A percentile compares a stretch with the other conserved stretches of the same genome.
Evolutionary conservation across 1,140 invertebrate genomes (phyloP).

Genomic region (Bombus vancouverensis): DNA sequence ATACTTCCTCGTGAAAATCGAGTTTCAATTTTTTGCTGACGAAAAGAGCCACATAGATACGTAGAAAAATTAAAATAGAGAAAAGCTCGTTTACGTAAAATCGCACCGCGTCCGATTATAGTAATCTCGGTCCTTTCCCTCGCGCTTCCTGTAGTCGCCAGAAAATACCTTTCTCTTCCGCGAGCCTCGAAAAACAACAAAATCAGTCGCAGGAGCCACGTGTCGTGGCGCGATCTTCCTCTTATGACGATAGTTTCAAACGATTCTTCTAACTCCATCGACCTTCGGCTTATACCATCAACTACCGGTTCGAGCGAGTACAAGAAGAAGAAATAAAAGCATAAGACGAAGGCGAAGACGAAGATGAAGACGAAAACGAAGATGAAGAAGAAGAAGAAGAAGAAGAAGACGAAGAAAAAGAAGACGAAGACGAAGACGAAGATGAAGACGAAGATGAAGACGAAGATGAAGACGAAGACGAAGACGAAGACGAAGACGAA

Average conservation of each 20-base stretch:
- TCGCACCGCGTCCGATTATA: background rate
- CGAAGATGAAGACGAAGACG: no score
- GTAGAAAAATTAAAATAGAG: background rate
- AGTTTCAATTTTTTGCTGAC: no score
- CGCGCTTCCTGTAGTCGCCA: background rate
- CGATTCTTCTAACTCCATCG: no score
- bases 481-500: background rate
- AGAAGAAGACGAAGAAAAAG: no score
- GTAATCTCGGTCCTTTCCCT: conserved; percentile 23
- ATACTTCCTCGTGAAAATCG: no score
- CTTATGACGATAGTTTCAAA: no score
- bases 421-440: background rate
- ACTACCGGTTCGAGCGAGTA: no score
- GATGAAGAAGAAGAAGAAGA: background rate
- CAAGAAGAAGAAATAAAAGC: no score
- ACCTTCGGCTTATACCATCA: no score
- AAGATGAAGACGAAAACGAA: no score
- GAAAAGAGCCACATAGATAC: no score
- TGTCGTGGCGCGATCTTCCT: background rate
- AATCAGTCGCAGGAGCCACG: background rate
- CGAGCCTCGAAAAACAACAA: background rate
- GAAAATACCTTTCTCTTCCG: conserved; percentile 54
- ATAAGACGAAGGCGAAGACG: background rate
- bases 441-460: background rate
- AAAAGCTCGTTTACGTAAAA: background rate